Conservation (phyloP, 2,113 vertebrate genomes). For the Benitochromis conjunctus region DNA sequence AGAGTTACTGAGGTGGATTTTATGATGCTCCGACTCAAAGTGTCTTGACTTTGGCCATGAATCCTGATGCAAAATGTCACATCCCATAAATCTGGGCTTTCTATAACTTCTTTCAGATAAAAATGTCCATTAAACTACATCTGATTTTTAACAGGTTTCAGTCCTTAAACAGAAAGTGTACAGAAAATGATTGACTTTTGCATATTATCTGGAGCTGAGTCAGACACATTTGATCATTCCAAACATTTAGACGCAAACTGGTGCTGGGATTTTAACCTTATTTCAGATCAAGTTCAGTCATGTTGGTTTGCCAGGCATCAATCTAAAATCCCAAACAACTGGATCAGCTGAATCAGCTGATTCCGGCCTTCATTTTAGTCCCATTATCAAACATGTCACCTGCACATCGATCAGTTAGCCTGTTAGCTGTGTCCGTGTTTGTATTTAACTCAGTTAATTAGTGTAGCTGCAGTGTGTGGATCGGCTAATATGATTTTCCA, state of each 20-base stretch:
- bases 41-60: neutral
- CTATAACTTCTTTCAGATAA: neutral
- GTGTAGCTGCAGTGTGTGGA: neutral
- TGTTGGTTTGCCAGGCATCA: neutral
- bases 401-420: neutral
- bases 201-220: neutral
- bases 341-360: neutral
- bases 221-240: neutral
- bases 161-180: neutral
- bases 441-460: neutral
- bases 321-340: neutral
- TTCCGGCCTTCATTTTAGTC: neutral
- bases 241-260: neutral
- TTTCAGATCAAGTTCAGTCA: neutral
- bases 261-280: neutral
- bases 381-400: neutral
- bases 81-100: neutral
- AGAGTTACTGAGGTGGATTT: neutral
- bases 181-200: neutral
- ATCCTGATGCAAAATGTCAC: neutral
- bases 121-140: neutral
- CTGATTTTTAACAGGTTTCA: neutral
- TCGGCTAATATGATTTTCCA: neutral
- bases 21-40: neutral
- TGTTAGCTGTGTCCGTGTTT: neutral